Evolutionary conservation across 2,113 vertebrate species (phyloP).

Genomic region (Terrapene triunguis): DNA sequence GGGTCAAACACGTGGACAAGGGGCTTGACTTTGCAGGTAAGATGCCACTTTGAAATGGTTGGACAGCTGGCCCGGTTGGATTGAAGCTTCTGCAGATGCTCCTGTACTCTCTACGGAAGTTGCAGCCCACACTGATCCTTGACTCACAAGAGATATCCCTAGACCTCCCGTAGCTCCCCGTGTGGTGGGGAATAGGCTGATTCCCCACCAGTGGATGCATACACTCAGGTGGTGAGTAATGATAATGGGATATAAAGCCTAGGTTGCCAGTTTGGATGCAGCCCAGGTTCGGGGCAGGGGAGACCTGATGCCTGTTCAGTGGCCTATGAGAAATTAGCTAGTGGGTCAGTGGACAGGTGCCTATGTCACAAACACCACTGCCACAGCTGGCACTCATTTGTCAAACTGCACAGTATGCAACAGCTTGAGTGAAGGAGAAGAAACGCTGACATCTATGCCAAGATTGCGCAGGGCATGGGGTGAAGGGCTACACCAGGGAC

Average conservation of each 20-base stretch:
- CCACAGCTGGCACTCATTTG: background rate
- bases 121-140: background rate
- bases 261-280: background rate
- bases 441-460: too few relatives aligned
- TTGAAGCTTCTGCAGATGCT: background rate
- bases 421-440: background rate
- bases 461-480: too few relatives aligned
- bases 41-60: background rate
- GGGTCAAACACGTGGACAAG: constrained; percentile 71
- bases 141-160: background rate
- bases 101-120: background rate
- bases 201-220: background rate
- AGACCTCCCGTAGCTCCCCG: background rate
- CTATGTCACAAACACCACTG: background rate
- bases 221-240: background rate
- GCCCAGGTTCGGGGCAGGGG: background rate
- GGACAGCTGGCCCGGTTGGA: background rate
- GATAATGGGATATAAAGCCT: background rate
- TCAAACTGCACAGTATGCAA: background rate
- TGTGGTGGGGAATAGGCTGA: background rate
- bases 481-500: too few relatives aligned
- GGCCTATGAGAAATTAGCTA: background rate
- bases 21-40: constrained; percentile 53
- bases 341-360: background rate
- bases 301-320: background rate